Percentiles rank a stretch among this genome's conserved stretches.
Conservation (phyloP, 92 coral and sea anemone genomes). For the Nematostella vectensis region DNA sequence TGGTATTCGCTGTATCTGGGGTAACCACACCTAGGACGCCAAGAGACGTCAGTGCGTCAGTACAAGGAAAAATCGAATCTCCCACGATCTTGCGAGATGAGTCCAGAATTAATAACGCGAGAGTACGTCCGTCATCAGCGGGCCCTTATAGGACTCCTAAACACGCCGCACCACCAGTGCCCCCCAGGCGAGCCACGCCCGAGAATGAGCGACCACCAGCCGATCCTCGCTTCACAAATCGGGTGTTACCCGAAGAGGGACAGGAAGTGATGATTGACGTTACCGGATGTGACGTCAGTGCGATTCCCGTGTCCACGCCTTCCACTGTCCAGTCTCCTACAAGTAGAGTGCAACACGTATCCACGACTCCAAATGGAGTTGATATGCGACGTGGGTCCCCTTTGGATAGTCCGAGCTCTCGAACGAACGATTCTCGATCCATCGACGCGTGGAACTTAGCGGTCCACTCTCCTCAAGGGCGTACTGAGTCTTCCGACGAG, state of each 20-base stretch:
- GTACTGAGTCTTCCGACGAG: conserved; percentile 12
- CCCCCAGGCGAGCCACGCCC: conserved; percentile 5
- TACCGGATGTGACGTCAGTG: conserved; percentile 34
- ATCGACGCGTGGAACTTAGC: neutral
- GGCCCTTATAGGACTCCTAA: no score
- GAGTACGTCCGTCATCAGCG: no score
- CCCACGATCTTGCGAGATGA: neutral
- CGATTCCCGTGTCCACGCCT: conserved; percentile 21
- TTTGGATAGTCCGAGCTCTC: neutral
- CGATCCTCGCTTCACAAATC: conserved; percentile 9
- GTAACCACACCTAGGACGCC: neutral
- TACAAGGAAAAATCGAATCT: neutral
- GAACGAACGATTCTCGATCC: neutral
- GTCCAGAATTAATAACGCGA: no score
- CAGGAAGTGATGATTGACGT: conserved; percentile 42
- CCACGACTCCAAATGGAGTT: neutral
- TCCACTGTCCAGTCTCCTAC: neutral
- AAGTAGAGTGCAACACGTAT: neutral
- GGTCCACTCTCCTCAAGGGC: neutral
- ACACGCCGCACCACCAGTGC: conserved; percentile 17
- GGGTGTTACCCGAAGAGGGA: conserved; percentile 1
- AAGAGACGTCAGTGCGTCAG: neutral
- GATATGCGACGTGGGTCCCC: neutral
- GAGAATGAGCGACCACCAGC: conserved; percentile 1
- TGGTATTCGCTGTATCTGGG: neutral